Percentiles rank a stretch among this genome's conserved stretches.
phyloP scores from a whole-genome alignment of 2,888 invertebrate genomes.

The Yponomeuta evonymella region DNA sequence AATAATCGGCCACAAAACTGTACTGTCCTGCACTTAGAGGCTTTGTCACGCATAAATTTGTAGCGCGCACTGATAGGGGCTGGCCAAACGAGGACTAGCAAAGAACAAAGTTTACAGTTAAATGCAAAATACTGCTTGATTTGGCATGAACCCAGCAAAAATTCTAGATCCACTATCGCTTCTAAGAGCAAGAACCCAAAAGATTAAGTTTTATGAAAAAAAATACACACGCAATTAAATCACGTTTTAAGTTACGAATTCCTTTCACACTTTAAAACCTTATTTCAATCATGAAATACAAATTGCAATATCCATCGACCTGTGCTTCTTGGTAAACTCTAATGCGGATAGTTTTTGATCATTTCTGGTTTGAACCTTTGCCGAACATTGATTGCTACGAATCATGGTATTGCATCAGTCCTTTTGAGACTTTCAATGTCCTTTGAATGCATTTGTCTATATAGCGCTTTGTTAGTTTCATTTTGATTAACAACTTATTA shows the following conservation, averaged over 20 bases:
- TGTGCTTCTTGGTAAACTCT: constrained; percentile 76
- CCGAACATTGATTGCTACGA: constrained; percentile 50
- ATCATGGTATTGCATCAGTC: constrained; percentile 55
- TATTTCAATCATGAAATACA: constrained; percentile 31
- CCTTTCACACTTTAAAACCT: constrained; percentile 14
- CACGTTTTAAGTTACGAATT: constrained; percentile 19
- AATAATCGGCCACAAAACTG: constrained; percentile 49
- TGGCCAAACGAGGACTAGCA: constrained; percentile 30
- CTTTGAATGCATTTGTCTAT: constrained; percentile 13
- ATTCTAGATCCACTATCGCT: constrained; percentile 44
- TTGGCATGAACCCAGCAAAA: constrained; percentile 62
- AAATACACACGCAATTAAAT: constrained; percentile 14
- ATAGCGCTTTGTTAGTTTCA: constrained; percentile 13
- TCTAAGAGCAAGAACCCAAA: constrained; percentile 35
- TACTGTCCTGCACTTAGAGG: constrained; percentile 65
- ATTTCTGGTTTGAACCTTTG: constrained; percentile 66
- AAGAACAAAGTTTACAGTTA: constrained; percentile 26
- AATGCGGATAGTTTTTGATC: constrained; percentile 61
- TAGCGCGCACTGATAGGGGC: constrained; percentile 57
- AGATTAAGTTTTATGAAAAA: background rate
- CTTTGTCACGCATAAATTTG: constrained; percentile 69
- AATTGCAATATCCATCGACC: constrained; percentile 44
- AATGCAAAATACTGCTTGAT: constrained; percentile 38
- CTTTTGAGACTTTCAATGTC: constrained; percentile 12
- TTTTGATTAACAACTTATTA: constrained; percentile 4